Evolutionary conservation across 2,113 vertebrate genomes (phyloP).

Genomic region (Seriola rivoliana): DNA sequence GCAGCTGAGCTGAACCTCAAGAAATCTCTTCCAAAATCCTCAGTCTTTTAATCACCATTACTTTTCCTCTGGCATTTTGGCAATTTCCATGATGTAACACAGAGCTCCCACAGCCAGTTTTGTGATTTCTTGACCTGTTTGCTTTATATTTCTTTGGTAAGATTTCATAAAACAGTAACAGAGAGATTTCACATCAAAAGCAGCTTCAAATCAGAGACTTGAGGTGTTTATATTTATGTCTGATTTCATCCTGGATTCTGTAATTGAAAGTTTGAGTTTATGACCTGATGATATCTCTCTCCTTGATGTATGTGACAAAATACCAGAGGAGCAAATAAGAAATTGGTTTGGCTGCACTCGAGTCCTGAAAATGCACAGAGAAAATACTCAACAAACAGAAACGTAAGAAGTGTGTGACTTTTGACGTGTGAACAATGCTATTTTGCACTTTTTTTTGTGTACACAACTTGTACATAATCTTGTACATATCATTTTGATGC

Average conservation of each 20-base stretch:
- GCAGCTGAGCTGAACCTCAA: conserved; percentile 19
- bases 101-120: neutral
- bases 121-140: conserved; percentile 4
- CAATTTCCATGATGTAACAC: conserved; percentile 29
- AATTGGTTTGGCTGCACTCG: neutral
- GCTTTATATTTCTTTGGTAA: conserved; percentile 5
- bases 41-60: conserved; percentile 29
- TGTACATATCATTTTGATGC: conserved; percentile 57
- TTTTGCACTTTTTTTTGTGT: conserved; percentile 75
- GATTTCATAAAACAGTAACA: neutral
- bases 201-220: conserved; percentile 45
- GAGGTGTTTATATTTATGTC: neutral
- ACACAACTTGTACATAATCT: conserved; percentile 52
- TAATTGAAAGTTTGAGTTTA: conserved; percentile 23
- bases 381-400: conserved; percentile 28
- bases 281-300: neutral
- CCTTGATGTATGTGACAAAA: neutral
- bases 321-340: neutral
- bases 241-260: conserved; percentile 35
- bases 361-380: conserved; percentile 41
- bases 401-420: conserved; percentile 3
- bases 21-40: conserved; percentile 31
- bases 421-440: conserved; percentile 41
- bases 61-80: conserved; percentile 30
- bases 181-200: conserved; percentile 29